Percentiles rank a stretch among this genome's conserved stretches.
phyloP scores from a whole-genome alignment of 2,888 invertebrate genomes.

The Phragmatobia fuliginosa region DNA sequence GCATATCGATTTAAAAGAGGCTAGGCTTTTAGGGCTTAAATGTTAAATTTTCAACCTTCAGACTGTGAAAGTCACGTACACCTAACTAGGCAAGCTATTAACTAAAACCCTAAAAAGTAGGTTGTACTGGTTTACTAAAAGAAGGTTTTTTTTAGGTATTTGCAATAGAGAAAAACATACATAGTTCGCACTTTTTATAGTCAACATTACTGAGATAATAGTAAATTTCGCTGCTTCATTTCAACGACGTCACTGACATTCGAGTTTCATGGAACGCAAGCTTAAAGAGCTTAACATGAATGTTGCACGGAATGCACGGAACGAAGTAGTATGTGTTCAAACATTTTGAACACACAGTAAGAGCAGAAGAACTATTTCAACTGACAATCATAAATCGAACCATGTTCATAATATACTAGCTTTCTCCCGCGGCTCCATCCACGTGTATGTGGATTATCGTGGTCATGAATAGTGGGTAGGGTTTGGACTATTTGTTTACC shows the following conservation, averaged over 20 bases:
- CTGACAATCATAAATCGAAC: too few relatives aligned
- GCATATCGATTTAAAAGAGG: background rate
- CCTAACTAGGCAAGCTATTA: background rate
- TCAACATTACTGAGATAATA: background rate
- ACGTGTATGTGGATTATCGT: too few relatives aligned
- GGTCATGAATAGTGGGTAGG: too few relatives aligned
- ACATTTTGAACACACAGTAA: background rate
- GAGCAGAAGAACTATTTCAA: background rate
- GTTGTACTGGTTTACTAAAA: background rate
- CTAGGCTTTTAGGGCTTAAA: too few relatives aligned
- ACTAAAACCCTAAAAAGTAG: background rate
- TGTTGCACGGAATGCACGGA: background rate
- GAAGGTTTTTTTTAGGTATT: background rate
- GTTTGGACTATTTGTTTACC: too few relatives aligned
- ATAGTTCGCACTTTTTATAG: background rate
- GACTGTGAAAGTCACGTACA: background rate
- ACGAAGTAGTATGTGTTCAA: too few relatives aligned
- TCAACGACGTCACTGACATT: constrained; percentile 9
- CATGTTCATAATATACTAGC: too few relatives aligned
- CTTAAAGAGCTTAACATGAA: constrained; percentile 10
- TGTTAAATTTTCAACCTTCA: background rate
- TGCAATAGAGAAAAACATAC: background rate
- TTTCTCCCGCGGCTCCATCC: too few relatives aligned
- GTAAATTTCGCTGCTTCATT: constrained; percentile 17
- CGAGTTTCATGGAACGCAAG: constrained; percentile 6